Evolutionary conservation across 2,797 vertebrate genomes (phyloP).

Genomic region (Bryconaethiops microstoma): DNA sequence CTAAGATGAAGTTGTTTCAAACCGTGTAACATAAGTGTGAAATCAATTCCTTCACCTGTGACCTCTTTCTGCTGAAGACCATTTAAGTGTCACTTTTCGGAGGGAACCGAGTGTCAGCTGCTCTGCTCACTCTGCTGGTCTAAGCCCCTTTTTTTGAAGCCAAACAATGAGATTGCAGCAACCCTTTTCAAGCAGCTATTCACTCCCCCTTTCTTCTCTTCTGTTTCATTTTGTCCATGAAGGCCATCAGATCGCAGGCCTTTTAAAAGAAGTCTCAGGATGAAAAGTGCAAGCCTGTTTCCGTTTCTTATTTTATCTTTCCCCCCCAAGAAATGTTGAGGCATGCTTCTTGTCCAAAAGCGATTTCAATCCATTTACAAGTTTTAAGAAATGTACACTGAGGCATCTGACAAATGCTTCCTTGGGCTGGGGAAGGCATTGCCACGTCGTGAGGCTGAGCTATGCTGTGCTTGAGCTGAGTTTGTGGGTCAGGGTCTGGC

Average conservation of each 20-base stretch:
- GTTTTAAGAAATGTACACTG: constrained; percentile 26
- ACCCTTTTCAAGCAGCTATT: constrained; percentile 42
- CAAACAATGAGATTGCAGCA: constrained; percentile 42
- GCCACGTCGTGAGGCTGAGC: constrained; percentile 63
- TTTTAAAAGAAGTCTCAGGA: neutral
- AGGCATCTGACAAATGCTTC: constrained; percentile 47
- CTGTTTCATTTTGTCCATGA: constrained; percentile 27
- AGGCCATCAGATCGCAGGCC: constrained; percentile 25
- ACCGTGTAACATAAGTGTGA: constrained; percentile 70
- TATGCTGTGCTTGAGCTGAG: constrained; percentile 37
- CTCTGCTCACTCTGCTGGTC: constrained; percentile 21
- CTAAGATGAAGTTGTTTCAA: constrained; percentile 68
- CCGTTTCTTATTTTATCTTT: constrained; percentile 3
- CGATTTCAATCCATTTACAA: constrained; percentile 40
- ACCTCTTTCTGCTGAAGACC: constrained; percentile 55
- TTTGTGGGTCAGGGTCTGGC: constrained; percentile 59
- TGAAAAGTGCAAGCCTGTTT: constrained; percentile 6
- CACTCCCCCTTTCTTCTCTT: constrained; percentile 28
- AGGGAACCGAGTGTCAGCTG: constrained; percentile 36
- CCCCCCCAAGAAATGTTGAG: constrained; percentile 5
- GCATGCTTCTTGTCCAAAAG: constrained; percentile 37
- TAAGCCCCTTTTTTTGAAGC: constrained; percentile 45
- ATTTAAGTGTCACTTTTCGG: constrained; percentile 63
- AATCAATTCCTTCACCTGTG: constrained; percentile 71
- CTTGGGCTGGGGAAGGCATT: constrained; percentile 39